Evolutionary conservation across 2,113 vertebrate species (phyloP).

Genomic region (Abramis brama): DNA sequence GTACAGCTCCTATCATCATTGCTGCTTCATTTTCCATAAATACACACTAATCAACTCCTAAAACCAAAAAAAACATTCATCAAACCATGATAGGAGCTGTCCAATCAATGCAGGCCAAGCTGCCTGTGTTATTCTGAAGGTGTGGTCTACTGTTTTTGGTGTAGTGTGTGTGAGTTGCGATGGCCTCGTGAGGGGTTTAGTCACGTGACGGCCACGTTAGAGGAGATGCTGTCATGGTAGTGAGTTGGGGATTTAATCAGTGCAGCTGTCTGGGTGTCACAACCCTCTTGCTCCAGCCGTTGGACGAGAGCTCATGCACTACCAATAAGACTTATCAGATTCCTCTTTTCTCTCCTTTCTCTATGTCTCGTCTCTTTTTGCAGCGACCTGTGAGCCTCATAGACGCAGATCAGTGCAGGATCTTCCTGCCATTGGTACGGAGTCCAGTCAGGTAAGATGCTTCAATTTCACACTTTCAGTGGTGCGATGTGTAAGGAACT

Average conservation of each 20-base stretch:
- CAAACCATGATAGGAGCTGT: slow-evolving; percentile 30
- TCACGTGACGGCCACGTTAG: slow-evolving; percentile 41
- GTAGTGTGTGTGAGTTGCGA: slow-evolving; percentile 27
- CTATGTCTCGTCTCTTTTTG: slow-evolving; percentile 59
- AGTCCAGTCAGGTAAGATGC: slow-evolving; percentile 90
- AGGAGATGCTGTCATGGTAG: slow-evolving; percentile 65
- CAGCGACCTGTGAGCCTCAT: slow-evolving; percentile 88
- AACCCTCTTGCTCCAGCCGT: slow-evolving; percentile 15
- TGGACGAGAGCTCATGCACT: slow-evolving; percentile 6
- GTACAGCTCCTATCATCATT: slow-evolving; percentile 18
- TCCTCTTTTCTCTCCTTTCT: slow-evolving; percentile 47
- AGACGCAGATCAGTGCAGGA: slow-evolving; percentile 97
- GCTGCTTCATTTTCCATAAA: background rate
- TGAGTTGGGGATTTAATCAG: slow-evolving; percentile 77
- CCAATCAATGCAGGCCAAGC: background rate
- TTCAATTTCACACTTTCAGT: background rate
- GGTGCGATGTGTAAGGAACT: background rate
- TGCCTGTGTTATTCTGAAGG: slow-evolving; percentile 16
- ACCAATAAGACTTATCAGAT: slow-evolving; percentile 59
- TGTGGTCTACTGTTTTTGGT: slow-evolving; percentile 25
- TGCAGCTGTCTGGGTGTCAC: slow-evolving; percentile 74
- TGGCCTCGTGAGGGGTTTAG: slow-evolving; percentile 12
- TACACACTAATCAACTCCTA: background rate
- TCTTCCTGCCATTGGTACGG: slow-evolving; percentile 85
- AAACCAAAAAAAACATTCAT: background rate